Evolutionary conservation across 2,797 vertebrate species (phyloP), one percentile per base, ranked within the genome.

Genomic region (Pantherophis vulpinus): DNA sequence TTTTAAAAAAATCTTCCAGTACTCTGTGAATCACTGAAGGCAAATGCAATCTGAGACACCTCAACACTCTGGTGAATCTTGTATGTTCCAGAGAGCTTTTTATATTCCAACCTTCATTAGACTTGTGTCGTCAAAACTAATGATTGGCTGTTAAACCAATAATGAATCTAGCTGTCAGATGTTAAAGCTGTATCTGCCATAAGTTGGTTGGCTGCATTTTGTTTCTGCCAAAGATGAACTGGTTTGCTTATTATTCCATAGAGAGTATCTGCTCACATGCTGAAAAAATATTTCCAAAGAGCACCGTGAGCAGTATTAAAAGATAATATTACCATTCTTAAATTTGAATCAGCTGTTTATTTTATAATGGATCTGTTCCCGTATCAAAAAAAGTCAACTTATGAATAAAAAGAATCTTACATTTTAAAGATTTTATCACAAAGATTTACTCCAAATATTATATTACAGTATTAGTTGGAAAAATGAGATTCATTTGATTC

Each of bases 81-180:
- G 98, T 98, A 98, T 98, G 98, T 98, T 98, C 98, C 98, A 98
- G 98, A 97, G 98, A 97, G 98, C 98, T 99, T 99, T 98, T 99
- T 99, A 99, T 99, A 99, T 98, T 98, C 98, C 98, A 98, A 98
- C 98, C 98, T 98, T 98, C 98, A 98, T 98, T 98, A 98, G 98
- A 98, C 98, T 98, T 98, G 97, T 99, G 98, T 98, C 98, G 98
- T 99, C 98, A 98, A 98, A 97, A 98, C 97, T 98, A 95, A 98
- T 96, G 98, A 99, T 99, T 99, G 99, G 99, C 98, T 99, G 98
- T 97, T 97, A 97, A 97, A 98, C 98, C 98, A 98, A 99, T 98
- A 99, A 99, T 98, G 98, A 99, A 98, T 98, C 98, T 98, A 97
- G 98, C 98, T 98, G 98, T 99, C 98, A 98, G 98, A 98, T 98